Evolutionary conservation across 2,888 invertebrate genomes (phyloP).

Genomic region (Dynastes tityus): DNA sequence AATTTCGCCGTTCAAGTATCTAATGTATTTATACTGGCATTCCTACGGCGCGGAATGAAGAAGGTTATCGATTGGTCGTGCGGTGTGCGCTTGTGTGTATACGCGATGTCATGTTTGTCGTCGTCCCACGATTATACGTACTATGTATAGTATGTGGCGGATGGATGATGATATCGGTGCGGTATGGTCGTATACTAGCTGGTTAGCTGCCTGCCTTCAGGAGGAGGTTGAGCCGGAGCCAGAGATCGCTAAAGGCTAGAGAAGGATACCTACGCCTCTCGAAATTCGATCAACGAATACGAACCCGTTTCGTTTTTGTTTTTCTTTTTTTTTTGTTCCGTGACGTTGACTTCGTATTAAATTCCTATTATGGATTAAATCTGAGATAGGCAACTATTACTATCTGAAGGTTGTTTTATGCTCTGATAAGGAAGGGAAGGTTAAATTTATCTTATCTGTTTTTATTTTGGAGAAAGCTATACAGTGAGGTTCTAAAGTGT

Average conservation of each 20-base stretch:
- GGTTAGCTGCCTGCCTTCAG: no score
- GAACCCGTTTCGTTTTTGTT: not conserved
- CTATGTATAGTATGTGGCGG: not conserved
- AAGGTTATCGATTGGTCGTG: constrained; percentile 42
- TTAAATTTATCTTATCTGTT: no score
- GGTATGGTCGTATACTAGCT: not conserved
- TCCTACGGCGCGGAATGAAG: constrained; percentile 55
- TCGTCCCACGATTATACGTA: not conserved
- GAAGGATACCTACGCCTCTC: not conserved
- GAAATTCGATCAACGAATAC: not conserved
- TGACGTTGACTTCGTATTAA: no score
- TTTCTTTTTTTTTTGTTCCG: not conserved
- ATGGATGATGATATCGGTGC: not conserved
- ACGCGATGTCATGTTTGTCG: constrained; percentile 7
- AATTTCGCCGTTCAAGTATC: constrained; percentile 67
- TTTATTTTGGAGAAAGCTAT: no score
- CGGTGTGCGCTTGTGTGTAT: not conserved
- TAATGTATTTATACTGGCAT: constrained; percentile 68
- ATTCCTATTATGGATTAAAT: no score
- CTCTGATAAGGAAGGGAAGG: no score
- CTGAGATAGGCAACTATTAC: no score
- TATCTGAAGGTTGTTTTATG: no score
- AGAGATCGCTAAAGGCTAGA: not conserved
- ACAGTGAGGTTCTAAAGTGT: no score
- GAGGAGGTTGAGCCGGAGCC: not conserved